A percentile compares a stretch with the other conserved stretches of the same genome.
Evolutionary conservation across 2,797 vertebrate species (phyloP).

Genomic region (Dryobates pubescens): DNA sequence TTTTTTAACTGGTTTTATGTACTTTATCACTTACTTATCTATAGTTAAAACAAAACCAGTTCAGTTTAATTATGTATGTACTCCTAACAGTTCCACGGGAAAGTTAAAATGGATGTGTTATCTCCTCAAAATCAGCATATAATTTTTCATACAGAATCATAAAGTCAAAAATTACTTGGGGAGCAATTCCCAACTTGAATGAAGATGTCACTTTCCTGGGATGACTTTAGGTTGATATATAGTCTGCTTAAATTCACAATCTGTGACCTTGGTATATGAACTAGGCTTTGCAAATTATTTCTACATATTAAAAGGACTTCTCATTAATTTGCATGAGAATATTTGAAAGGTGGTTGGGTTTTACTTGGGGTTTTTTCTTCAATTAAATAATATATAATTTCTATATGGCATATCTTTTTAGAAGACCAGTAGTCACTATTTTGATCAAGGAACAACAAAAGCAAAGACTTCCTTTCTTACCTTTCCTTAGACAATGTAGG

Average conservation of each 20-base stretch:
- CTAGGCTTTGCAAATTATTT: not conserved
- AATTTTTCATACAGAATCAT: not conserved
- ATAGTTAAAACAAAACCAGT: not conserved
- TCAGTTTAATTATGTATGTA: not conserved
- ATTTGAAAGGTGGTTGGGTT: not conserved
- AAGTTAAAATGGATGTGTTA: not conserved
- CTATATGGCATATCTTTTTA: not conserved
- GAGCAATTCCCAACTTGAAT: not conserved
- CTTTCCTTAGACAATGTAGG: not conserved
- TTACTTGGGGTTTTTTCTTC: not conserved
- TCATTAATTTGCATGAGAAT: not conserved
- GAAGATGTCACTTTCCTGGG: not conserved
- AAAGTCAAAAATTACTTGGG: slow-evolving; percentile 3
- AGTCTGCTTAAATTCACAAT: slow-evolving; percentile 38
- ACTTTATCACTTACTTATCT: not conserved
- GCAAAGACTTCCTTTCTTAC: slow-evolving; percentile 16
- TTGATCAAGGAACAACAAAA: slow-evolving; percentile 11
- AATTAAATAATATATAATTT: not conserved
- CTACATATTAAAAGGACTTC: not conserved
- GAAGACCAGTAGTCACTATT: not conserved
- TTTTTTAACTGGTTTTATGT: not conserved
- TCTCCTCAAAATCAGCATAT: not conserved
- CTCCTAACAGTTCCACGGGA: not conserved
- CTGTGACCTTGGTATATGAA: slow-evolving; percentile 18
- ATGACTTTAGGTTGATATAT: slow-evolving; percentile 35